phyloP scores from a whole-genome alignment of 2,888 invertebrate genomes.

The Phalera bucephala region DNA sequence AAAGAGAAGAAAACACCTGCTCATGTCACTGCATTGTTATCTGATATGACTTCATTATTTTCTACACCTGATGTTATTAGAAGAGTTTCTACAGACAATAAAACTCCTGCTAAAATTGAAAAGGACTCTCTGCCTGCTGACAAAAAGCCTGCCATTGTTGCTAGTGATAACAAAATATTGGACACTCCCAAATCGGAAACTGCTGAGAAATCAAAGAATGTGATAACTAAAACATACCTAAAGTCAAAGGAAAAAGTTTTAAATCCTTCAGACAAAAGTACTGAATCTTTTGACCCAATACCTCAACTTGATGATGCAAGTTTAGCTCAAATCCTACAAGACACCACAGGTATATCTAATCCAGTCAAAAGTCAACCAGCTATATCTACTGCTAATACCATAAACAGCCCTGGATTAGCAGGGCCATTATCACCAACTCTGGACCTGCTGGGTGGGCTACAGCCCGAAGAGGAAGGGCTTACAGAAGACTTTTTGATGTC shows the following conservation, averaged over 20 bases:
- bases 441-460: conserved; percentile 82
- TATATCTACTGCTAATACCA: conserved; percentile 52
- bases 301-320: conserved; percentile 77
- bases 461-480: conserved; percentile 86
- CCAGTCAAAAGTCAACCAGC: conserved; percentile 54
- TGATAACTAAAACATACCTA: conserved; percentile 45
- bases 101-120: conserved; percentile 71
- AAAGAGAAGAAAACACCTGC: conserved; percentile 84
- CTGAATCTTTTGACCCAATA: conserved; percentile 66
- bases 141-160: conserved; percentile 37
- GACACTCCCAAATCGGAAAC: conserved; percentile 32
- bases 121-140: conserved; percentile 59
- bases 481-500: conserved; percentile 88
- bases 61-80: conserved; percentile 91
- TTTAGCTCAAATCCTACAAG: conserved; percentile 76
- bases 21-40: conserved; percentile 78
- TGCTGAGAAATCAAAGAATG: conserved; percentile 41
- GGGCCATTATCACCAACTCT: conserved; percentile 84
- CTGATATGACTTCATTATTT: conserved; percentile 87
- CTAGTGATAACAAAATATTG: conserved; percentile 29
- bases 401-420: conserved; percentile 76
- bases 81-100: conserved; percentile 83
- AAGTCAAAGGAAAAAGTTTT: conserved; percentile 49
- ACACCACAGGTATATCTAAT: conserved; percentile 53
- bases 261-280: conserved; percentile 45